Evolutionary conservation across 2,888 invertebrate species (phyloP).

Genomic region (Chrysomela aeneicollis): DNA sequence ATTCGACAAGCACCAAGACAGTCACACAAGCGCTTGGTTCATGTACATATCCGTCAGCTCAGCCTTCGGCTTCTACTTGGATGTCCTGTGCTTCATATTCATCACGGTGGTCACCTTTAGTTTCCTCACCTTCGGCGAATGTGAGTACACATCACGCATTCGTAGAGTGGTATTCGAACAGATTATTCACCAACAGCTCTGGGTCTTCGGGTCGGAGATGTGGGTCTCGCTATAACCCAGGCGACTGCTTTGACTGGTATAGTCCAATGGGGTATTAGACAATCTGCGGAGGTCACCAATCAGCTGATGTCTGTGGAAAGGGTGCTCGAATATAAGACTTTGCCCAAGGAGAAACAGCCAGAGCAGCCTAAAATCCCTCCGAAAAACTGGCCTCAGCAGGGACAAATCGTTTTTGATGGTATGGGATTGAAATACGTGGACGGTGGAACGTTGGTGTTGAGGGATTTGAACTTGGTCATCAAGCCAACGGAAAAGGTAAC

Average conservation of each 20-base stretch:
- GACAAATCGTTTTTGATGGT: slow-evolving; percentile 69
- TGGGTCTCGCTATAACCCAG: slow-evolving; percentile 73
- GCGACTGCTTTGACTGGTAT: slow-evolving; percentile 68
- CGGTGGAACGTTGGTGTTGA: slow-evolving; percentile 72
- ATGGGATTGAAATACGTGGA: slow-evolving; percentile 73
- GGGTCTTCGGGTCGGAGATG: slow-evolving; percentile 64
- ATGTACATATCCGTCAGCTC: slow-evolving; percentile 71
- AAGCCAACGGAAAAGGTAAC: slow-evolving; percentile 74
- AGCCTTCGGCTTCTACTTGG: slow-evolving; percentile 73
- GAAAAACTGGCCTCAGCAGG: slow-evolving; percentile 72
- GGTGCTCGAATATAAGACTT: slow-evolving; percentile 78
- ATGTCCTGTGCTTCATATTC: slow-evolving; percentile 71
- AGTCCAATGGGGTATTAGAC: slow-evolving; percentile 82
- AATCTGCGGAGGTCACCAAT: slow-evolving; percentile 81
- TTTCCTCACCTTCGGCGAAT: slow-evolving; percentile 64
- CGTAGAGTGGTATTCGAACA: not conserved
- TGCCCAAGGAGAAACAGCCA: slow-evolving; percentile 69
- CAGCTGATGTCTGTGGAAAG: slow-evolving; percentile 85
- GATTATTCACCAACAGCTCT: slow-evolving; percentile 29
- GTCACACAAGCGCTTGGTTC: slow-evolving; percentile 74
- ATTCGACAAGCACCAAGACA: slow-evolving; percentile 67
- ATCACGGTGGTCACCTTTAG: slow-evolving; percentile 72
- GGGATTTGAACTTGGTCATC: slow-evolving; percentile 73
- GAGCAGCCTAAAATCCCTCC: slow-evolving; percentile 64
- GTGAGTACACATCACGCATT: slow-evolving; percentile 46